Base-by-base conservation (phyloP, 2,113 vertebrate species). In the Datnioides undecimradiatus region DNA sequence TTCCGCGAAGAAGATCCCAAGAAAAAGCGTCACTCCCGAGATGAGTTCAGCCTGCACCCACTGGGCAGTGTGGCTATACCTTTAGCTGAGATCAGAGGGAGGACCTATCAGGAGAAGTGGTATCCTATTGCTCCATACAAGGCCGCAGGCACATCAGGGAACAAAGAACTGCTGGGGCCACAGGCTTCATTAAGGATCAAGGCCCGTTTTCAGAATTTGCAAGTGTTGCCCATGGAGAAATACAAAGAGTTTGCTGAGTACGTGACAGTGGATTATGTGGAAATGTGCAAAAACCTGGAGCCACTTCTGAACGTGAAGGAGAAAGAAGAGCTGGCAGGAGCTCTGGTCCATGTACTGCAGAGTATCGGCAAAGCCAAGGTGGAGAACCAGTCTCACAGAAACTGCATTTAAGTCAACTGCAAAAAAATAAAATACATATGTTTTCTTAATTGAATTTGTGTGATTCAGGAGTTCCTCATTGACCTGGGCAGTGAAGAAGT, bases 201-300 rank as follows among this genome's bases (percentile, higher is more conserved):
- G 6, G 94, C 96, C 41, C 94, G 95, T 31, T 97, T 96, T 70
- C 95, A 96, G 84, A 96, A 96, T 76, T 88, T 97, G 87, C 91
- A 90, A 19, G 97, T 99, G 71, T 87, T 97, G 84, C 97, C 97
- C 1, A 96, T 97, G 1, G 96, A 97, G 69, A 96, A 94, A 69
- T 99, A 98, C 92, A 99, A 99, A 85, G 97, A 98, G 89, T 95
- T 99, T 92, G 97, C 97, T 0, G 97, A 99, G 87, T 97, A 96
- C 69, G 94, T 98, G 79, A 97, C 97, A 1, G 93, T 97, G 89
- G 93, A 96, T 73, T 97, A 98, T 8, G 91, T 94, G 34, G 93
- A 95, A 43, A 94, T 99, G 84, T 98, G 97, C 23, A 82, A 82
- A 58, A 92, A 73, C 14, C 87, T 99, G 82, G 97, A 99, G 75